These are phyloP conservation scores for Pelecanoides urinatrix DNA, from an alignment of 2,113 vertebrate genomes.

Conservation along the genomic window DNA sequence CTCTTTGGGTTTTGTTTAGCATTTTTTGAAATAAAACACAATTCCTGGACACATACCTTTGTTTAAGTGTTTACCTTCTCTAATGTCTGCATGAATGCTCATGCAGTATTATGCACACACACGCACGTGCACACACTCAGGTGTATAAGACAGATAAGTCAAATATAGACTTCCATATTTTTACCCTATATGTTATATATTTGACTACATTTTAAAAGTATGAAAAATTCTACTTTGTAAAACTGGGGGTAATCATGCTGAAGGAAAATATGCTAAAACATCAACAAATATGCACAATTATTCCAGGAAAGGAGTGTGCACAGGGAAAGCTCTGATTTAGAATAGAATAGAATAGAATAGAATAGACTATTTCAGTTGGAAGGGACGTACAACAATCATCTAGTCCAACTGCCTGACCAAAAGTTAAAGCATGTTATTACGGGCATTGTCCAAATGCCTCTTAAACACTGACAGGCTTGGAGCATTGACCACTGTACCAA, in stretches of 20 bases:
- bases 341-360: not conserved
- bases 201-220: not conserved
- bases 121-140: fast-evolving
- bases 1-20: not conserved
- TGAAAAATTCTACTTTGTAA: not conserved
- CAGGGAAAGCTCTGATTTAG: not conserved
- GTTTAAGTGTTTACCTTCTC: not conserved
- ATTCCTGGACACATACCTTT: not conserved
- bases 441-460: not conserved
- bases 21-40: not conserved
- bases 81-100: not conserved
- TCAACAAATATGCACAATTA: not conserved
- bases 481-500: not conserved
- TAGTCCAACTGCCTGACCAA: not conserved
- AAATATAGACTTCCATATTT: not conserved
- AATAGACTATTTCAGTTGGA: not conserved
- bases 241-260: not conserved
- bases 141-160: not conserved
- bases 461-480: not conserved
- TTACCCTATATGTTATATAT: not conserved
- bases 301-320: not conserved
- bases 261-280: not conserved
- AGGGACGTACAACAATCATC: not conserved
- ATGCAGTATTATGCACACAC: not conserved
- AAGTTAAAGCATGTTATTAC: not conserved